Conservation (phyloP, 2,888 invertebrate genomes). For the Tanaodytes sp. region DNA sequence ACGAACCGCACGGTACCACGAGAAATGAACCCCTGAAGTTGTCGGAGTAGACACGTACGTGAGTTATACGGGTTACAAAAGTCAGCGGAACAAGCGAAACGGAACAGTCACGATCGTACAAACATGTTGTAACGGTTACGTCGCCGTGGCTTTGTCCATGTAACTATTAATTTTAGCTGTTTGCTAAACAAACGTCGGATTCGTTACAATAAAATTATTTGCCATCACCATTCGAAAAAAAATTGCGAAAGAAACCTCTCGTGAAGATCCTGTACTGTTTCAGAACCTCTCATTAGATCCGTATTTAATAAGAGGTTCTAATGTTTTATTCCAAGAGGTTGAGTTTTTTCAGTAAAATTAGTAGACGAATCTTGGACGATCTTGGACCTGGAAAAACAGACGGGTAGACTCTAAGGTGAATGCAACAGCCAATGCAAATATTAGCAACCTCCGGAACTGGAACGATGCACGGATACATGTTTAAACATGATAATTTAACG, state of each 20-base stretch:
- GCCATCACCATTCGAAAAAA: constrained; percentile 46
- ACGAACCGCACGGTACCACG: no score
- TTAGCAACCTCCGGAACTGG: not conserved
- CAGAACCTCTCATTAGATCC: no score
- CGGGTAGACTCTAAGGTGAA: constrained; percentile 11
- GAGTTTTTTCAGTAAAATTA: no score
- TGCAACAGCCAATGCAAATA: constrained; percentile 30
- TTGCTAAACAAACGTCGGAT: constrained; percentile 23
- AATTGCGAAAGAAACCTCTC: no score
- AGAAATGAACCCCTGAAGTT: constrained; percentile 13
- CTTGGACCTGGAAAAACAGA: no score
- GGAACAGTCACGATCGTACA: constrained; percentile 30
- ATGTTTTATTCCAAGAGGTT: no score
- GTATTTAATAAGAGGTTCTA: no score
- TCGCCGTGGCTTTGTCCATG: constrained; percentile 17
- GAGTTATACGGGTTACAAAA: constrained; percentile 33
- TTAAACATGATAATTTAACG: constrained; percentile 33
- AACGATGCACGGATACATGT: not conserved
- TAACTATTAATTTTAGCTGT: not conserved
- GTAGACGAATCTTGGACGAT: no score
- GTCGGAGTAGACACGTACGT: constrained; percentile 12
- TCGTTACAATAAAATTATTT: constrained; percentile 35
- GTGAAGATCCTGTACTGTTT: no score
- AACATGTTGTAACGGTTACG: constrained; percentile 33
- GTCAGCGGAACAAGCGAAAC: constrained; percentile 23